These are phyloP conservation scores for Numenius arquata DNA, from an alignment of 2,113 vertebrate genomes.

Conservation along the genomic window DNA sequence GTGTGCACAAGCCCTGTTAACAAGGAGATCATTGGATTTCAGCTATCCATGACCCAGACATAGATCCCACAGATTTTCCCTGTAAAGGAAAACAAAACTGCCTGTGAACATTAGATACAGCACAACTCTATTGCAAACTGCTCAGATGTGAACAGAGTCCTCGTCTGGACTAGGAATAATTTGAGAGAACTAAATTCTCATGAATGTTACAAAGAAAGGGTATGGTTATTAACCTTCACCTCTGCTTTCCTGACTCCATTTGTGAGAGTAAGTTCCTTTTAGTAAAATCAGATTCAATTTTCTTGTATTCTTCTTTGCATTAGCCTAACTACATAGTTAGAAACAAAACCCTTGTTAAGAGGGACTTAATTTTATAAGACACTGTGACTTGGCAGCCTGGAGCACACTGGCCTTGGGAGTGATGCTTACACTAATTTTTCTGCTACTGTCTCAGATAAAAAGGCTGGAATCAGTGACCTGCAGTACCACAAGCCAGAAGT, in stretches of 20 bases:
- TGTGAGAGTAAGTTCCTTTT: not conserved
- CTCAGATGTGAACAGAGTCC: not conserved
- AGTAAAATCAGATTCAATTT: not conserved
- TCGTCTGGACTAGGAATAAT: not conserved
- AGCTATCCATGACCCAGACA: not conserved
- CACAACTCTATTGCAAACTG: not conserved
- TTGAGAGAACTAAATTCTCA: not conserved
- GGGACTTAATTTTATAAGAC: not conserved
- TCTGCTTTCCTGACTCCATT: not conserved
- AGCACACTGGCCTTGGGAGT: not conserved
- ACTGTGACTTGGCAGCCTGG: slow-evolving; percentile 11
- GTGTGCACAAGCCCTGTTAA: not conserved
- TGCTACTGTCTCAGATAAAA: not conserved
- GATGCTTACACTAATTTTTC: not conserved
- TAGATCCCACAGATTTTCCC: not conserved
- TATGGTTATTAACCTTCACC: not conserved
- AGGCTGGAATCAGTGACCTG: not conserved
- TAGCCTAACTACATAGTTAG: not conserved
- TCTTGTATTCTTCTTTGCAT: not conserved
- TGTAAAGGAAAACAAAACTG: not conserved
- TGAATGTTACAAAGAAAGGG: not conserved
- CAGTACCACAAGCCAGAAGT: not conserved
- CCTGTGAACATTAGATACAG: not conserved
- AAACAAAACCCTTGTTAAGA: not conserved
- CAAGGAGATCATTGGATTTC: not conserved